Evolutionary conservation across 2,113 vertebrate genomes (phyloP), one percentile per base, ranked within the genome.

Genomic region (Odobenus rosmarus): DNA sequence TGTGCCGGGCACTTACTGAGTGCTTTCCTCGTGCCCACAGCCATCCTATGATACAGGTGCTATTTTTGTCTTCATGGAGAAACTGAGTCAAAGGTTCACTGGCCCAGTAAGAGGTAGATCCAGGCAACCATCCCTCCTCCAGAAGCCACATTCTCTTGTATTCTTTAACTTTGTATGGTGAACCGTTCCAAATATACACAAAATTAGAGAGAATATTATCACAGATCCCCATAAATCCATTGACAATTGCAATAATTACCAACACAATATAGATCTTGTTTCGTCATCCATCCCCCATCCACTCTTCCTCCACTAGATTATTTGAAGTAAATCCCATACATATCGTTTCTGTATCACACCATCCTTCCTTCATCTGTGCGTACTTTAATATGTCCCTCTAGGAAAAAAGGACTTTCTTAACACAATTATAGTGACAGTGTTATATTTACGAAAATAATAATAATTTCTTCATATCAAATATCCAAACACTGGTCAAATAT

Each of bases 381-480:
- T 64, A 69, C 26, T 39, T 90, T 57, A 55, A 67, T 15, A 77
- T 53, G 8, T 46, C 55, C 67, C 28, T 62, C 33, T 33, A 92
- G 81, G 72, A 89, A 86, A 88, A 31, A 80, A 86, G 62, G 24
- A 69, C 16, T 71, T 88, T 46, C 46, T 85, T 51, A 61, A 55
- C 3, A 8, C 36, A 80, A 19, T 23, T n/a, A 18, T 93, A 91
- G 55, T 59, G 76, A 18, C 51, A 69, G 2, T 15, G 31, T 82
- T 39, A 67, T 2, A 67, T 39, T 42, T 91, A 84, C 76, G 71
- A 19, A 90, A 93, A 79, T 24, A 67, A 53, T 3, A 67, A 24
- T 36, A 74, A 55, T 57, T 84, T 77, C 42, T 88, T 93, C 69
- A 86, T 62, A 90, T 67, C 62, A 93, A 82, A 59, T 87, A 69